phyloP scores from a whole-genome alignment of 2,888 invertebrate species.

The Drosophila pseudotakahashii region DNA sequence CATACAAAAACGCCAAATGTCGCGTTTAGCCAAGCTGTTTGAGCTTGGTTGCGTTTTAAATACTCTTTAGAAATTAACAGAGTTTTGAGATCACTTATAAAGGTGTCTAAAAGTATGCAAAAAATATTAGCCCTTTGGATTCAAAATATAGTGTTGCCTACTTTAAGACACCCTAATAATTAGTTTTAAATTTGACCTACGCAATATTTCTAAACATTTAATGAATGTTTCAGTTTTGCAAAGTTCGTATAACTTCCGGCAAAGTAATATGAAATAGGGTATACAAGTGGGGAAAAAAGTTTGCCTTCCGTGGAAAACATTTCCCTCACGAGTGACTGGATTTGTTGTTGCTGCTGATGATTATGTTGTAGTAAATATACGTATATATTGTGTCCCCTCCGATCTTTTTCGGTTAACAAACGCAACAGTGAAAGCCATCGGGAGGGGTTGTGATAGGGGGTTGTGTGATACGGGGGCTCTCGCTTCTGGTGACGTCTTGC shows the following conservation, averaged over 20 bases:
- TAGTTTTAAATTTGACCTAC: not conserved
- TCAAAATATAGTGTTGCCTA: too few relatives aligned
- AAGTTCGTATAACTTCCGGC: not conserved
- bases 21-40: conserved; percentile 3
- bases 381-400: conserved; percentile 11
- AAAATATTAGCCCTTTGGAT: too few relatives aligned
- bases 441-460: conserved; percentile 2
- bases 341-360: conserved; percentile 43
- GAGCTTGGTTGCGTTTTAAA: not conserved
- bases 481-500: conserved; percentile 44
- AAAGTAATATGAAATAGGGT: not conserved
- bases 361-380: conserved; percentile 47
- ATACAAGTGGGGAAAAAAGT: conserved; percentile 15
- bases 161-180: too few relatives aligned
- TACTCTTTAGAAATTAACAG: not conserved
- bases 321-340: conserved; percentile 26
- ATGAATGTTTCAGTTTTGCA: not conserved
- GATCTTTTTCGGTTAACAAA: conserved; percentile 40
- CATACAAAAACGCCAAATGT: conserved; percentile 1
- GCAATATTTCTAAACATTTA: too few relatives aligned
- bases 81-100: too few relatives aligned
- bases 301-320: conserved; percentile 2
- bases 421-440: conserved; percentile 45
- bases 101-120: too few relatives aligned
- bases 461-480: too few relatives aligned